Percentiles rank a stretch among this genome's conserved stretches.
These are phyloP conservation scores for Eremobia ochroleuca DNA, from an alignment of 2,888 invertebrate species.

Conservation along the genomic window DNA sequence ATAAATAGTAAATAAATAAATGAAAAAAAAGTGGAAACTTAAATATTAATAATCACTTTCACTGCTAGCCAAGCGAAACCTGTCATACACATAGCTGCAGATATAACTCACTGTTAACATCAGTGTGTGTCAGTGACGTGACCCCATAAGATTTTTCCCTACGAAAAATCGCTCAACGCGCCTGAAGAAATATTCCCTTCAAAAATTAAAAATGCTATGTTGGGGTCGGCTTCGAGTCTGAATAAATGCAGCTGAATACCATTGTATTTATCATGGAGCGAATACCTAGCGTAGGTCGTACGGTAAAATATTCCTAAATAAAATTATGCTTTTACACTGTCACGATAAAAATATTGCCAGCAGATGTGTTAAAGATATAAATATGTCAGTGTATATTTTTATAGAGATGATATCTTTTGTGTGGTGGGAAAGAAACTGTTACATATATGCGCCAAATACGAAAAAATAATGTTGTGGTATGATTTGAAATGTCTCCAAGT, in stretches of 20 bases:
- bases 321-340: conserved; percentile 17
- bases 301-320: background rate
- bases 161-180: too few species aligned
- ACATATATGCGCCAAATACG: background rate
- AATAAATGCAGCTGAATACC: background rate
- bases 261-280: background rate
- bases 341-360: conserved; percentile 1
- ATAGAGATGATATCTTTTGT: background rate
- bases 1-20: too few species aligned
- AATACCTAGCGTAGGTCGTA: background rate
- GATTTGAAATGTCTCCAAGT: background rate
- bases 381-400: background rate
- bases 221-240: background rate
- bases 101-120: too few species aligned
- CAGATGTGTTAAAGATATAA: conserved; percentile 3
- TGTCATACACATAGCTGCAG: too few species aligned
- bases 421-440: background rate
- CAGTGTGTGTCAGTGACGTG: too few species aligned
- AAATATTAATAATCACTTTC: too few species aligned
- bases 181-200: too few species aligned
- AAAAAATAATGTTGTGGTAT: background rate
- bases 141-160: too few species aligned
- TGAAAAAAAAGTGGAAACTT: too few species aligned
- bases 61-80: too few species aligned
- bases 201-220: too few species aligned